A percentile compares a stretch with the other conserved stretches of the same genome.
Evolutionary conservation across 2,888 invertebrate genomes (phyloP).

Genomic region (Plebejus argus): DNA sequence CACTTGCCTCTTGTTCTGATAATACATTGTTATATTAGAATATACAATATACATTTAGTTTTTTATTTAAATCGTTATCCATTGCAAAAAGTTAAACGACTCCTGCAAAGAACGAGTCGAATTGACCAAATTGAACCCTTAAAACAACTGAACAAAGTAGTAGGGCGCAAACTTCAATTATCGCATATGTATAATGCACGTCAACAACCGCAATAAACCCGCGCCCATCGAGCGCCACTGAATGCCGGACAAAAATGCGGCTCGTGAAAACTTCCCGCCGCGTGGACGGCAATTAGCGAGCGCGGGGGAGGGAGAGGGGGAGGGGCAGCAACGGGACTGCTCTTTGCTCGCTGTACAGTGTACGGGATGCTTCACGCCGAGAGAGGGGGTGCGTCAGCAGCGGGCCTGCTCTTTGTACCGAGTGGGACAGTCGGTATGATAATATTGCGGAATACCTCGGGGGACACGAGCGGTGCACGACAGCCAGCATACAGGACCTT

Average conservation of each 20-base stretch:
- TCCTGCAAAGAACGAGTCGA: background rate
- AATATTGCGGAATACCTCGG: background rate
- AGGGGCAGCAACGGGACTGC: background rate
- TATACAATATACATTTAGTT: too few species aligned
- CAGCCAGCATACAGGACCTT: background rate
- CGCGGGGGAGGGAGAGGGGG: background rate
- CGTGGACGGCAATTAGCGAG: slow-evolving; percentile 1
- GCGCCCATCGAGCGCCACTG: background rate
- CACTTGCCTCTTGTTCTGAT: background rate
- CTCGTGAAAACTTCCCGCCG: background rate
- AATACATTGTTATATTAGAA: too few species aligned
- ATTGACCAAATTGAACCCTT: background rate
- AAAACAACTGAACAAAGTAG: background rate
- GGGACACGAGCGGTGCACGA: background rate
- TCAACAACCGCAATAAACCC: background rate
- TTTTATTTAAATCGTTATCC: too few species aligned
- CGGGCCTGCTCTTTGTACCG: background rate
- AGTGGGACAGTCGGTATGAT: background rate
- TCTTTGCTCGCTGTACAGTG: background rate
- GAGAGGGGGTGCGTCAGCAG: background rate
- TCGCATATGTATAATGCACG: background rate
- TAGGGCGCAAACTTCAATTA: background rate
- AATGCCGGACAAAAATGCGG: background rate
- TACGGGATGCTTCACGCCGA: background rate
- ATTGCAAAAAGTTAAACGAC: too few species aligned